Evolutionary conservation across 2,888 invertebrate species (phyloP).

Genomic region (Sycophila texana): DNA sequence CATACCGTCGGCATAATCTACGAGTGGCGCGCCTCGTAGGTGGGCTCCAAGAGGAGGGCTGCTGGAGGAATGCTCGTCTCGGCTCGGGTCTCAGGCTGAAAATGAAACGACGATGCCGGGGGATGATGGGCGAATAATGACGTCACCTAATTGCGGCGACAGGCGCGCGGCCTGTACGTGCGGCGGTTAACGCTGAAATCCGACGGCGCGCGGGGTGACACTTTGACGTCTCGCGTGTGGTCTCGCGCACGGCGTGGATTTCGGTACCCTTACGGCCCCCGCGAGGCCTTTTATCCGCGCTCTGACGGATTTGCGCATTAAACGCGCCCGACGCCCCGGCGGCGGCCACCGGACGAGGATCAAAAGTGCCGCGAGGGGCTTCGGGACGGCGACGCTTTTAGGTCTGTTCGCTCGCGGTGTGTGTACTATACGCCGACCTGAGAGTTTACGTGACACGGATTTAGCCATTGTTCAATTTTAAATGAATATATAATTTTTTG

Average conservation of each 20-base stretch:
- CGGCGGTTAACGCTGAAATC: constrained; percentile 42
- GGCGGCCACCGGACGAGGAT: background rate
- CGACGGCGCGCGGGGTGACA: constrained; percentile 27
- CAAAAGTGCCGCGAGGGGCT: background rate
- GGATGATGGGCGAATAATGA: constrained; percentile 49
- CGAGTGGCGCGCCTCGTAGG: too few species aligned
- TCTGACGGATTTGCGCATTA: constrained; percentile 26
- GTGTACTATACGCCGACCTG: background rate
- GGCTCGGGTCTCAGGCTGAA: too few species aligned
- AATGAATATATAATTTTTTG: too few species aligned
- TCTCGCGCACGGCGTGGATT: constrained; percentile 21
- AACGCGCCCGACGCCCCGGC: background rate
- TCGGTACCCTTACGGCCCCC: background rate
- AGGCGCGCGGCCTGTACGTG: constrained; percentile 3
- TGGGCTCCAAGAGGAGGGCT: too few species aligned
- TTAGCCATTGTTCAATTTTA: background rate
- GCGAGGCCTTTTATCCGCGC: constrained; percentile 13
- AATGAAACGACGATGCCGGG: background rate
- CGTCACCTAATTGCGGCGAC: constrained; percentile 42
- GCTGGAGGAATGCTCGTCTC: too few species aligned
- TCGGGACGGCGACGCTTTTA: background rate
- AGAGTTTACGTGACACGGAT: background rate
- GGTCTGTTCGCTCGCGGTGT: background rate
- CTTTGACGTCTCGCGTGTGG: constrained; percentile 51
- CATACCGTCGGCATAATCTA: too few species aligned